Evolutionary conservation across 2,797 vertebrate genomes (phyloP), one percentile per base, ranked within the genome.

Genomic region (Melanotaenia maccullochi): DNA sequence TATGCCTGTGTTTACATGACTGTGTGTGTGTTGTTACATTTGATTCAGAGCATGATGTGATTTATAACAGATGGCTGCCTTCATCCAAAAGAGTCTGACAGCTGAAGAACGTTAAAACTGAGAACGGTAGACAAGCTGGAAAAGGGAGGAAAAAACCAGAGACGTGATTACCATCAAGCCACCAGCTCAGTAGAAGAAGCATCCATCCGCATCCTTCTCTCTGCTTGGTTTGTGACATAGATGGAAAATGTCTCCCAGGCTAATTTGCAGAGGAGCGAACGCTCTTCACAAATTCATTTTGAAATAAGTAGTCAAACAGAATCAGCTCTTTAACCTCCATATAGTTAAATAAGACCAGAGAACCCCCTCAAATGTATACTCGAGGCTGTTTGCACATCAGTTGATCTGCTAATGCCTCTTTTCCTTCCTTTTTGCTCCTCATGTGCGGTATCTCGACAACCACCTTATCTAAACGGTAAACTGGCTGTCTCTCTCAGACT

Each of bases 251-350:
- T 90, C 86, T 92, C 82, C 77, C 69, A 22, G 82, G 86, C 82
- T 90, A 79, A 89, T 89, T 91, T 86, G 77, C 60, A 9, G 78
- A 76, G 86, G 67, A 33, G 59, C 49, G 68, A 73, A 32, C 71
- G 67, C 65, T 82, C 78, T 64, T 84, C 67, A 78, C 83, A 83
- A 61, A 90, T 87, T 87, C 68, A 79, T 89, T 87, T 87, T 87
- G 85, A 90, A 85, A 86, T 85, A 79, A 67, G 76, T 60, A 81
- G 85, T 93, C 89, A 92, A 90, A 92, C 86, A 82, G 85, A 86
- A 90, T 89, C 79, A 84, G 57, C 71, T 85, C 71, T 63, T 79
- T 82, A 74, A 60, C 51, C 54, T 83, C 44, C 47, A 42, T 76
- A 66, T 40, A 62, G 60, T 63, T 57, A 72, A 89, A 87, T 74